Evolutionary conservation across 2,888 invertebrate species (phyloP).

Genomic region (Metacarcinus magister): DNA sequence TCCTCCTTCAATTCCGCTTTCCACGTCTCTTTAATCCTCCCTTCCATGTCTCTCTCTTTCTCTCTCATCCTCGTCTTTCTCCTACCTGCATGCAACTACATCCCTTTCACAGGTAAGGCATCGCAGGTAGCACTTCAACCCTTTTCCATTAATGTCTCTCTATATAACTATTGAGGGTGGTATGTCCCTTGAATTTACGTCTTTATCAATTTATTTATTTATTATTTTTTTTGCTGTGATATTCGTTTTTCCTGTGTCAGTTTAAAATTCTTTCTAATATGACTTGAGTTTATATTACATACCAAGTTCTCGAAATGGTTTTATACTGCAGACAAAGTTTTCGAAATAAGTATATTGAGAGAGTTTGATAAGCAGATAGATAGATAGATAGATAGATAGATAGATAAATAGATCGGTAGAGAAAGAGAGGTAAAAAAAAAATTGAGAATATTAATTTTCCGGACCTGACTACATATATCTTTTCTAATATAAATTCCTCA

Average conservation of each 20-base stretch:
- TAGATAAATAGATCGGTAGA: neutral
- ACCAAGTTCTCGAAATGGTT: neutral
- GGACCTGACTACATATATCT: neutral
- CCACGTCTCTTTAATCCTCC: neutral
- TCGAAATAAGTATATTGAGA: neutral
- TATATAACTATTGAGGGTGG: no score
- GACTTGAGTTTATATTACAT: neutral
- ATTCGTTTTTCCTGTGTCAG: neutral
- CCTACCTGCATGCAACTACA: neutral
- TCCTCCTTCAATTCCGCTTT: neutral
- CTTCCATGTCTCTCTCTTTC: neutral
- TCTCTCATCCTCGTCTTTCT: neutral
- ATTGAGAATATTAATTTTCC: neutral
- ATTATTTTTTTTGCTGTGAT: neutral
- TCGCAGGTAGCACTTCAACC: no score
- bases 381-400: neutral
- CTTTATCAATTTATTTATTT: neutral
- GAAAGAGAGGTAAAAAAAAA: neutral
- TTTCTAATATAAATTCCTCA: neutral
- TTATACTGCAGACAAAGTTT: neutral
- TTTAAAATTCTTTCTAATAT: neutral
- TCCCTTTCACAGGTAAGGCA: no score
- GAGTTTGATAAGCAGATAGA: neutral
- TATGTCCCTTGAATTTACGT: no score
- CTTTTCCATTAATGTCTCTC: no score